Evolutionary conservation across 2,888 invertebrate genomes (phyloP).

Genomic region (Ctena decussata): DNA sequence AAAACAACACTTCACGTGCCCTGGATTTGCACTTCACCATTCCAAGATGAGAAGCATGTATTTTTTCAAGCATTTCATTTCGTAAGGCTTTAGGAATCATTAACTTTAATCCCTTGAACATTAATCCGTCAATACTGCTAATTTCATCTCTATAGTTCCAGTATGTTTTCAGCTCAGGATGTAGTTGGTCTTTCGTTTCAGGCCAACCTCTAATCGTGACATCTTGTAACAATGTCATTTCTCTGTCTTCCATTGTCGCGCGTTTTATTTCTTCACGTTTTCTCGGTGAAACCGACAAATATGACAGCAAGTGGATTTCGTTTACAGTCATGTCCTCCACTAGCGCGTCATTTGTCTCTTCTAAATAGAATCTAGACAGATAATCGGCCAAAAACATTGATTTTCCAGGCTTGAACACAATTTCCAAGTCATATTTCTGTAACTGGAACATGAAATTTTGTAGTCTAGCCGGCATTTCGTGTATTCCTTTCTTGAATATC

Average conservation of each 20-base stretch:
- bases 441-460: slow-evolving; percentile 6
- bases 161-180: slow-evolving; percentile 11
- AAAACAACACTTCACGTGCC: slow-evolving; percentile 18
- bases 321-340: neutral
- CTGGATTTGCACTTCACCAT: slow-evolving; percentile 40
- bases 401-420: slow-evolving; percentile 36
- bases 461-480: slow-evolving; percentile 16
- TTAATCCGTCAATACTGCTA: slow-evolving; percentile 7
- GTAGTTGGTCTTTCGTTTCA: neutral
- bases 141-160: slow-evolving; percentile 27
- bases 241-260: slow-evolving; percentile 23
- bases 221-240: neutral
- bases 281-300: slow-evolving; percentile 18
- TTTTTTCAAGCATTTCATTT: slow-evolving; percentile 38
- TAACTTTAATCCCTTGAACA: slow-evolving; percentile 36
- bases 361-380: slow-evolving; percentile 18
- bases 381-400: neutral
- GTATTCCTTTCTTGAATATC: slow-evolving; percentile 30
- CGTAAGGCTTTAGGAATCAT: slow-evolving; percentile 31
- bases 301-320: slow-evolving; percentile 21
- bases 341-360: neutral
- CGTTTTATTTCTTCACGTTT: slow-evolving; percentile 2
- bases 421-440: slow-evolving; percentile 37
- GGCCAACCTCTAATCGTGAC: slow-evolving; percentile 24
- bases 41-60: slow-evolving; percentile 28